Conservation (phyloP, 2,888 invertebrate species). For the Pristionchus exspectatus region DNA sequence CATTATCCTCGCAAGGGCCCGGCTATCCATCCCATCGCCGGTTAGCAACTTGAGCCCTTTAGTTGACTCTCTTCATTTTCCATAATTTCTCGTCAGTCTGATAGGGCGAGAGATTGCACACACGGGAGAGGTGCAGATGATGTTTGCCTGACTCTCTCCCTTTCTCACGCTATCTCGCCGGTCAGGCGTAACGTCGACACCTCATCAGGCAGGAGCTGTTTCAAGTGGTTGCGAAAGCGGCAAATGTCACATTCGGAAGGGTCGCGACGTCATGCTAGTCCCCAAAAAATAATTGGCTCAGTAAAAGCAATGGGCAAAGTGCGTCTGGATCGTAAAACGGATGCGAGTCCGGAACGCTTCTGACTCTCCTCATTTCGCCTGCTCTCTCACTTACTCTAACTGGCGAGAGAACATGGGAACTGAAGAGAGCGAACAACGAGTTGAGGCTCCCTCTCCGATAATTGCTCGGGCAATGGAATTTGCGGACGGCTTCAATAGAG, state of each 20-base stretch:
- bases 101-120: too few relatives aligned
- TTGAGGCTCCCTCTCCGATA: neutral
- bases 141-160: neutral
- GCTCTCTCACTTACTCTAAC: neutral
- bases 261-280: neutral
- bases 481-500: neutral
- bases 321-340: neutral
- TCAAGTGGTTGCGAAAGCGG: neutral
- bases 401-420: neutral
- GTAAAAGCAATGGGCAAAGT: neutral
- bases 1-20: too few relatives aligned
- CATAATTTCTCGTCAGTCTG: too few relatives aligned
- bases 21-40: too few relatives aligned
- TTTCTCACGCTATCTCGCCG: neutral
- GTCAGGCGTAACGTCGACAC: neutral
- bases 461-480: conserved; percentile 29
- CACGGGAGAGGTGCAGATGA: neutral
- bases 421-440: neutral
- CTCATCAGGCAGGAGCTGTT: neutral
- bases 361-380: neutral
- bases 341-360: neutral
- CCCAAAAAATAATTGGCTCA: neutral
- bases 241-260: neutral
- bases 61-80: too few relatives aligned
- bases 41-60: too few relatives aligned